A percentile compares a stretch with the other conserved stretches of the same genome.
Evolutionary conservation across 2,888 invertebrate genomes (phyloP).

Genomic region (Torymus aiolomorphi): DNA sequence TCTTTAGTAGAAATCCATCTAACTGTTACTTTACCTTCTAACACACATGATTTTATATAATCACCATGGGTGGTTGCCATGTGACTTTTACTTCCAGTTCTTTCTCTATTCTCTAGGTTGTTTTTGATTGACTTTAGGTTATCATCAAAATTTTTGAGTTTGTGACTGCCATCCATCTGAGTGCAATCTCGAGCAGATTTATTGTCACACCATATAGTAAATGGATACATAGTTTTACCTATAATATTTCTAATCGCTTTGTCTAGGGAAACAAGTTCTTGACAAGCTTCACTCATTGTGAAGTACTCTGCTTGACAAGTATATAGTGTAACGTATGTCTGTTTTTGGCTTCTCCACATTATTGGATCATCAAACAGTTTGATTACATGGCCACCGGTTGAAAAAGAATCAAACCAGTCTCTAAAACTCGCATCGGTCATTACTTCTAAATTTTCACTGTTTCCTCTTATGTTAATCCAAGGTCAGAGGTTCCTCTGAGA

Average conservation of each 20-base stretch:
- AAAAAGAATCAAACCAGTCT: constrained; percentile 54
- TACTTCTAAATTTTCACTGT: constrained; percentile 53
- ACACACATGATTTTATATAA: too few relatives aligned
- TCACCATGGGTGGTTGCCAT: too few relatives aligned
- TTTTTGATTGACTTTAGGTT: too few relatives aligned
- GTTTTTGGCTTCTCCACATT: constrained; percentile 60
- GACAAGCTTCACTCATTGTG: constrained; percentile 30
- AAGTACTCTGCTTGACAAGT: constrained; percentile 58
- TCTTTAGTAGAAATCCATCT: too few relatives aligned
- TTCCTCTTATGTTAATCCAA: constrained; percentile 48
- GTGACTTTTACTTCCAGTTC: too few relatives aligned
- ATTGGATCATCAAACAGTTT: constrained; percentile 54
- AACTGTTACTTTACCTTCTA: neutral
- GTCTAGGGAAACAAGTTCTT: constrained; percentile 58
- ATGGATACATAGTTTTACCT: constrained; percentile 43
- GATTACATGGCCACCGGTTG: constrained; percentile 12
- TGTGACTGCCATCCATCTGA: constrained; percentile 49
- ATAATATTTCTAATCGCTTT: constrained; percentile 52
- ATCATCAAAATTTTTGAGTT: too few relatives aligned
- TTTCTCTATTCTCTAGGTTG: too few relatives aligned
- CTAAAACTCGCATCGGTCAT: constrained; percentile 60
- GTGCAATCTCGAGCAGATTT: constrained; percentile 18
- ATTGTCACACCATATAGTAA: constrained; percentile 47
- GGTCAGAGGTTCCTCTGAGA: constrained; percentile 44
- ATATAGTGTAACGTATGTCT: constrained; percentile 54